Evolutionary conservation across 2,113 vertebrate genomes (phyloP).

Genomic region (Cyphomyrus plagiostoma): DNA sequence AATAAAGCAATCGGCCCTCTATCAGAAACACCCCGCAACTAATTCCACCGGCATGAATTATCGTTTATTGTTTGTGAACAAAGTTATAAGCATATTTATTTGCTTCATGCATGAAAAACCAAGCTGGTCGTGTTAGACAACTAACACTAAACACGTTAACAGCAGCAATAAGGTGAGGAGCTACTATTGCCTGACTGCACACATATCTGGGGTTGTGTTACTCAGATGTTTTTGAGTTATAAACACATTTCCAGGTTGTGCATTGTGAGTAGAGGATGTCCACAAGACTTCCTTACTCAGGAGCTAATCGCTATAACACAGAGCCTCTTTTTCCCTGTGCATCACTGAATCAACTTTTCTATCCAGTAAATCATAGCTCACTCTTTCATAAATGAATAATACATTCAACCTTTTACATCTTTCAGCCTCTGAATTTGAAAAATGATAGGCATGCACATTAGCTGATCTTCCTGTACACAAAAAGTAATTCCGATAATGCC

Average conservation of each 20-base stretch:
- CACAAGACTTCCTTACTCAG: slow-evolving; percentile 45
- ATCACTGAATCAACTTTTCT: neutral
- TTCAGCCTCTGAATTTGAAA: neutral
- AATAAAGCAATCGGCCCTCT: neutral
- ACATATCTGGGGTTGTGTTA: slow-evolving; percentile 32
- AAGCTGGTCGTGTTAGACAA: neutral
- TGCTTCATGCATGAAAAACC: neutral
- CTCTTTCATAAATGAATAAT: slow-evolving; percentile 4
- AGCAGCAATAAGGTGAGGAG: neutral
- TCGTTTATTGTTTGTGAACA: neutral
- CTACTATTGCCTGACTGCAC: slow-evolving; percentile 15
- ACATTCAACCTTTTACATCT: neutral
- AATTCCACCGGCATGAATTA: neutral
- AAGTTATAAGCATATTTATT: neutral
- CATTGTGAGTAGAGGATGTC: slow-evolving; percentile 52
- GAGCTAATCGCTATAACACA: neutral
- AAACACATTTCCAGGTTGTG: slow-evolving; percentile 40
- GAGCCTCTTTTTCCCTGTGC: neutral
- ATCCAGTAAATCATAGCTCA: neutral
- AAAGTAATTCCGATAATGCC: neutral
- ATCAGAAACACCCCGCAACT: neutral
- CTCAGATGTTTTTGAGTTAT: neutral
- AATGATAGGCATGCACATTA: neutral
- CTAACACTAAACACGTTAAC: neutral
- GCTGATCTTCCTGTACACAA: neutral